Conservation (phyloP, 2,797 vertebrate genomes). For the Sebastes oblongus region DNA sequence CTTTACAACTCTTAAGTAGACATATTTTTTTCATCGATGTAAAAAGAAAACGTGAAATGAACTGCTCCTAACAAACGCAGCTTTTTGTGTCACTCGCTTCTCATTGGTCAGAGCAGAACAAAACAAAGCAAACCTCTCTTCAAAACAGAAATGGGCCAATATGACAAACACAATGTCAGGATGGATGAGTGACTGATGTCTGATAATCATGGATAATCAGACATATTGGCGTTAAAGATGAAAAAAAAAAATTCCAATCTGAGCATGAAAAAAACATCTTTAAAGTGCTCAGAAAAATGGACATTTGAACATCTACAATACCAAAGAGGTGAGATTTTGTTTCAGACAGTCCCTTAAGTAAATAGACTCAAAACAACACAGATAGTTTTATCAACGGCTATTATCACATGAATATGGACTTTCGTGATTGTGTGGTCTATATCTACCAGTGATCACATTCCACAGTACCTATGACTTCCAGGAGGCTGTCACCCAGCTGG, state of each 20-base stretch:
- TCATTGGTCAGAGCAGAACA: too few relatives aligned
- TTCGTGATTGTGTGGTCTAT: neutral
- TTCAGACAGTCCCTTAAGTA: neutral
- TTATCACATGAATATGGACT: neutral
- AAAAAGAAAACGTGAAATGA: too few relatives aligned
- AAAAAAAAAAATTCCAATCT: neutral
- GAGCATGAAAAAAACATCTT: neutral
- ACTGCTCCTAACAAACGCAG: too few relatives aligned
- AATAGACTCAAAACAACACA: neutral
- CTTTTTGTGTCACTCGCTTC: too few relatives aligned
- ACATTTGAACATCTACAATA: neutral
- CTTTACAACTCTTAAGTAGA: too few relatives aligned
- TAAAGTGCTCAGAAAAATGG: neutral
- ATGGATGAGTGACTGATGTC: too few relatives aligned
- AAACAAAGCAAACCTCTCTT: too few relatives aligned
- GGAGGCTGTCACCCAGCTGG: constrained; percentile 12
- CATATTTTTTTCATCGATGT: too few relatives aligned
- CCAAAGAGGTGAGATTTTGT: neutral
- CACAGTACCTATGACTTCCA: constrained; percentile 47
- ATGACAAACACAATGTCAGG: too few relatives aligned
- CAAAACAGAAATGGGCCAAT: too few relatives aligned
- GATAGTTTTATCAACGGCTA: neutral
- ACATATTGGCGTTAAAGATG: too few relatives aligned
- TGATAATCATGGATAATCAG: too few relatives aligned
- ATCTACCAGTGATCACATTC: neutral